Evolutionary conservation across 2,797 vertebrate species (phyloP).

Genomic region (Sternarchorhynchus goeldii): DNA sequence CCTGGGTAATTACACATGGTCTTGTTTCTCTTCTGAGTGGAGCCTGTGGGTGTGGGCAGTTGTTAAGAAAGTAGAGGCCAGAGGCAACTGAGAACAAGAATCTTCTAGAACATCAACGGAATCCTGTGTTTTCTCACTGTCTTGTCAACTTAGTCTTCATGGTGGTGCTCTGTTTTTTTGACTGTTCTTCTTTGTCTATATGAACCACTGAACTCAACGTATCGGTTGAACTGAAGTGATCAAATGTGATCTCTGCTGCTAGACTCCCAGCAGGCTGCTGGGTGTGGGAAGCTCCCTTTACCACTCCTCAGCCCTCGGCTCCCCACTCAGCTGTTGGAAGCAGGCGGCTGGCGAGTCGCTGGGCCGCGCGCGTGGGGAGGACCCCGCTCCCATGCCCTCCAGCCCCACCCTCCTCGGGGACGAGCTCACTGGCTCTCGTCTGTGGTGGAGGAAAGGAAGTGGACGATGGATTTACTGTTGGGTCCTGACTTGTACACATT

Average conservation of each 20-base stretch:
- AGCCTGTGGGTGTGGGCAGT: conserved; percentile 40
- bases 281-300: neutral
- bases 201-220: conserved; percentile 8
- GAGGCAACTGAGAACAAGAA: conserved; percentile 30
- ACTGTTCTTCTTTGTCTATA: too few relatives aligned
- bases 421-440: conserved; percentile 53
- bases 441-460: conserved; percentile 75
- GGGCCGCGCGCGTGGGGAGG: conserved; percentile 54
- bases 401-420: conserved; percentile 21
- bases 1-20: conserved; percentile 54
- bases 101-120: conserved; percentile 30
- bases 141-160: conserved; percentile 18
- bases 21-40: conserved; percentile 51
- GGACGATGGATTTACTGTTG: conserved; percentile 84
- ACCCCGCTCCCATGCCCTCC: conserved; percentile 52
- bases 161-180: neutral
- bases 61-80: conserved; percentile 37
- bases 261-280: conserved; percentile 2
- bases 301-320: neutral
- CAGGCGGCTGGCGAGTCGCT: conserved; percentile 24
- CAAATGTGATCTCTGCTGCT: neutral
- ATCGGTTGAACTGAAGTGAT: conserved; percentile 14
- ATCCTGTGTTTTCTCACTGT: conserved; percentile 38
- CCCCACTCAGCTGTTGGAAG: conserved; percentile 27
- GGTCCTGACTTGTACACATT: conserved; percentile 86